Conservation (phyloP, 2,113 vertebrate species). For the Menidia beryllina region DNA sequence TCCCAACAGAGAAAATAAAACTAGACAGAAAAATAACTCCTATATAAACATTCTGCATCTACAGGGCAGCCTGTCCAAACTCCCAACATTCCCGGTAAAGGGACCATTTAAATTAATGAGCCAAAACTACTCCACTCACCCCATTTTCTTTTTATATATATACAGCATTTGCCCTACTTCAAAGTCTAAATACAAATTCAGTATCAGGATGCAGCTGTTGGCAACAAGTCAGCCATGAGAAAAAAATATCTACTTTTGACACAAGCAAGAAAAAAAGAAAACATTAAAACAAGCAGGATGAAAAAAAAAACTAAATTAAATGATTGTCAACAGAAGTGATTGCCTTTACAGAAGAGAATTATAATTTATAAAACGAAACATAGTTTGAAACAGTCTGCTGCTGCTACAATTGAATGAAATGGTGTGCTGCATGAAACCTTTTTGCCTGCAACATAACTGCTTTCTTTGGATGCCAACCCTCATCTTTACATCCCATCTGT, state of each 20-base stretch:
- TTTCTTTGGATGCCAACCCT: conserved; percentile 77
- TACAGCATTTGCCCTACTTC: conserved; percentile 76
- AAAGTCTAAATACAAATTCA: conserved; percentile 64
- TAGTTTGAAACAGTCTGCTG: conserved; percentile 69
- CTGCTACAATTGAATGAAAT: conserved; percentile 74
- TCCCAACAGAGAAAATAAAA: conserved; percentile 67
- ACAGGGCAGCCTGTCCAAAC: conserved; percentile 43
- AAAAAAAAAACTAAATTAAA: conserved; percentile 68
- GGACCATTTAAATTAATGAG: conserved; percentile 75
- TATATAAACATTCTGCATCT: conserved; percentile 76
- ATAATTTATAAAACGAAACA: conserved; percentile 70
- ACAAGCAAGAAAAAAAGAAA: conserved; percentile 6
- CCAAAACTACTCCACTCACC: conserved; percentile 71
- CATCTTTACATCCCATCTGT: conserved; percentile 56
- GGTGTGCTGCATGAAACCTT: conserved; percentile 34
- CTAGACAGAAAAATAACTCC: conserved; percentile 73
- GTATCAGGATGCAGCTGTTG: conserved; percentile 56
- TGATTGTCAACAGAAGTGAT: conserved; percentile 80
- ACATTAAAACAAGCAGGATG: conserved; percentile 29
- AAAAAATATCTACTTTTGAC: conserved; percentile 29
- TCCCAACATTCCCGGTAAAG: conserved; percentile 54
- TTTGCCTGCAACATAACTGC: conserved; percentile 54
- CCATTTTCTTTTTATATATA: conserved; percentile 70
- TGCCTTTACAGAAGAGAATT: conserved; percentile 72
- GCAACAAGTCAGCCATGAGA: conserved; percentile 50